These are phyloP conservation scores for Scaptomyza hsui DNA, from an alignment of 1,140 invertebrate genomes.

Conservation along the genomic window DNA sequence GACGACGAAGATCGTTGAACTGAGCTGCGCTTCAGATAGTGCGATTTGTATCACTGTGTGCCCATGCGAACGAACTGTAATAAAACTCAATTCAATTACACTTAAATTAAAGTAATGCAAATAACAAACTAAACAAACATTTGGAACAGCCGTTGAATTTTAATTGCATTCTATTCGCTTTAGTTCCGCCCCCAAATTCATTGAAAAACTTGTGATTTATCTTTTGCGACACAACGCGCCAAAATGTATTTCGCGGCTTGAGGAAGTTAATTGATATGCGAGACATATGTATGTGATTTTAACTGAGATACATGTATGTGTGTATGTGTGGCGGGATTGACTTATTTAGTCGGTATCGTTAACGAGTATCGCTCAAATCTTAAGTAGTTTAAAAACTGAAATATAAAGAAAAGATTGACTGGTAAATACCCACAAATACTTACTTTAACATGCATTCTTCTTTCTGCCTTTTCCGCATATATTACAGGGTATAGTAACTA, in stretches of 20 bases:
- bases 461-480: too few relatives aligned
- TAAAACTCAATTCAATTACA: conserved; percentile 31
- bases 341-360: conserved; percentile 47
- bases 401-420: neutral
- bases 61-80: conserved; percentile 11
- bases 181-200: conserved; percentile 54
- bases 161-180: conserved; percentile 27
- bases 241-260: conserved; percentile 14
- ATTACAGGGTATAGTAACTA: conserved; percentile 1
- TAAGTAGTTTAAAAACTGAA: conserved; percentile 9
- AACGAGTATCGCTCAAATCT: conserved; percentile 22
- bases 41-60: conserved; percentile 48
- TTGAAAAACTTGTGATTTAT: conserved; percentile 31
- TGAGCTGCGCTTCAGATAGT: conserved; percentile 17
- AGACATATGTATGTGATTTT: neutral
- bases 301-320: neutral
- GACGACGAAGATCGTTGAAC: conserved; percentile 44
- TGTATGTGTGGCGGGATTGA: conserved; percentile 40
- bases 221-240: conserved; percentile 11
- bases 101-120: conserved; percentile 20
- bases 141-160: conserved; percentile 26
- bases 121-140: conserved; percentile 13
- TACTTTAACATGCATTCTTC: too few relatives aligned
- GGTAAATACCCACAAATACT: too few relatives aligned
- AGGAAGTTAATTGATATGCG: conserved; percentile 76